A percentile compares a stretch with the other conserved stretches of the same genome.
phyloP scores from a whole-genome alignment of 2,888 invertebrate species.

The Netelia inedita region DNA sequence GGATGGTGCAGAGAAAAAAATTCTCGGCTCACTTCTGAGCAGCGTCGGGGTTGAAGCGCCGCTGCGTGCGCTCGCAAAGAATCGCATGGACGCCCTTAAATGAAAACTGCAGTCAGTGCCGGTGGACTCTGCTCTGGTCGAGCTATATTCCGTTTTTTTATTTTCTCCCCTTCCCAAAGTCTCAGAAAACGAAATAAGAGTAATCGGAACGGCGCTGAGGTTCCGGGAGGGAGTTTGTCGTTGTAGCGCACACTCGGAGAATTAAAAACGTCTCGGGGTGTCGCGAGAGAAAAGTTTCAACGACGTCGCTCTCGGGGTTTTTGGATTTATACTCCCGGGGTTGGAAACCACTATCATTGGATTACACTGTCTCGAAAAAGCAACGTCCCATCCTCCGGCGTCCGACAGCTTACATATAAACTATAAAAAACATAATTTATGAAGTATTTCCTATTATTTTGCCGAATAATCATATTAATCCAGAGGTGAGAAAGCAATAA shows the following conservation, averaged over 20 bases:
- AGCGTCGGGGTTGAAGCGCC: constrained; percentile 36
- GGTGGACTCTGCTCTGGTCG: constrained; percentile 20
- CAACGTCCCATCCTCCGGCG: not conserved
- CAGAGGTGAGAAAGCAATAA: too few species aligned
- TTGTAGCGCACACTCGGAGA: constrained; percentile 51
- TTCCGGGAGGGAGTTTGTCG: constrained; percentile 6
- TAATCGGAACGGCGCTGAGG: constrained; percentile 51
- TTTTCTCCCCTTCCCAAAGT: constrained; percentile 44
- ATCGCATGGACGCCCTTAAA: constrained; percentile 66
- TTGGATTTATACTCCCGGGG: constrained; percentile 48
- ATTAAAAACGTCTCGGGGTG: constrained; percentile 66
- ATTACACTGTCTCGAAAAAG: constrained; percentile 34
- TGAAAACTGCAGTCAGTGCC: constrained; percentile 65
- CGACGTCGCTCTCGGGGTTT: constrained; percentile 47
- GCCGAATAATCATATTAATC: too few species aligned
- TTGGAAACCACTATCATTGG: constrained; percentile 49
- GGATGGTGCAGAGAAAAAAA: constrained; percentile 16
- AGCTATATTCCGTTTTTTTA: not conserved
- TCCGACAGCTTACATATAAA: not conserved
- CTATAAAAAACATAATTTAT: not conserved
- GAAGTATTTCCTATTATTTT: not conserved
- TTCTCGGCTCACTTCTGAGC: constrained; percentile 19
- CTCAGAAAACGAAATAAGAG: constrained; percentile 64
- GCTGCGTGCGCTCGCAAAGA: constrained; percentile 57
- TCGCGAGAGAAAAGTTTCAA: constrained; percentile 63